Evolutionary conservation across 2,797 vertebrate species (phyloP).

Genomic region (Capromys pilorides): DNA sequence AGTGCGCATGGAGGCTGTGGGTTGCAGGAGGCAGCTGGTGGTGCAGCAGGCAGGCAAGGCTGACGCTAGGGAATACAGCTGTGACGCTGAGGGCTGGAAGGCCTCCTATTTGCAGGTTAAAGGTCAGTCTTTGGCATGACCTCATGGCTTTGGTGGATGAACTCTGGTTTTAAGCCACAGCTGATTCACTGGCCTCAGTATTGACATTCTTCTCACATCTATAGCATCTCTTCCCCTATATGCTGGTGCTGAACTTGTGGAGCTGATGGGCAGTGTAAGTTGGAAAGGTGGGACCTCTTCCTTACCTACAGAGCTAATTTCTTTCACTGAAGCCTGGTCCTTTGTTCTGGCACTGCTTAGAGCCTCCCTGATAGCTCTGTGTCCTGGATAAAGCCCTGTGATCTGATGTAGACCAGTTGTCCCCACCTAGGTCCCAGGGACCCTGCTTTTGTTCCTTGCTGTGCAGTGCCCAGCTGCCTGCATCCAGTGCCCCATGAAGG

Average conservation of each 20-base stretch:
- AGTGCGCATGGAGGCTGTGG: slow-evolving; percentile 84
- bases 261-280: background rate
- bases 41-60: slow-evolving; percentile 86
- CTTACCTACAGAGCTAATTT: background rate
- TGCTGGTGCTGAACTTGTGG: no score
- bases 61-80: slow-evolving; percentile 88
- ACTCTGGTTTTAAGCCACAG: background rate
- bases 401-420: background rate
- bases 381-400: background rate
- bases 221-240: background rate
- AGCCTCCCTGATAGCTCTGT: background rate
- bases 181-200: background rate
- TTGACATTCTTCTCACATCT: background rate
- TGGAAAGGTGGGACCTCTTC: background rate
- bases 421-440: background rate
- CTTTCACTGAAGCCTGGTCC: no score
- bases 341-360: background rate
- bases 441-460: background rate
- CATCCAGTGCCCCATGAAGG: background rate
- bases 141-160: background rate
- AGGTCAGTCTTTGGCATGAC: slow-evolving; percentile 78
- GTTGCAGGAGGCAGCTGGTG: slow-evolving; percentile 84
- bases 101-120: slow-evolving; percentile 81
- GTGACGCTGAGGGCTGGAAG: slow-evolving; percentile 83
- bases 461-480: background rate